phyloP scores from a whole-genome alignment of 2,888 invertebrate species.

The Pollenia labialis region DNA sequence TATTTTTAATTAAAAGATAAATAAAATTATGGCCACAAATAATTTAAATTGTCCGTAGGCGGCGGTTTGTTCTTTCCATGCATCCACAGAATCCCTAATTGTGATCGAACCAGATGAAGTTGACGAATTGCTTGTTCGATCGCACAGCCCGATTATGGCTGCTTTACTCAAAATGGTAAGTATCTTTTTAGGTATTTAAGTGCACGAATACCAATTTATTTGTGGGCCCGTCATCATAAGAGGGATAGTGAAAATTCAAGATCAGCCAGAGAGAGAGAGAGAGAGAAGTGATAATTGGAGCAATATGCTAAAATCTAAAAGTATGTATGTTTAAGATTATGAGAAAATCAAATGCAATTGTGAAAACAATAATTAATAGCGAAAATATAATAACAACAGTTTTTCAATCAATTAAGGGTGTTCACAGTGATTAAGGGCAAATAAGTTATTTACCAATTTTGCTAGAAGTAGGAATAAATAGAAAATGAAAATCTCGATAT shows the following conservation, averaged over 20 bases:
- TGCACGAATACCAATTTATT: background rate
- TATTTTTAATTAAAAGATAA: background rate
- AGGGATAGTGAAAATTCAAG: slow-evolving; percentile 1
- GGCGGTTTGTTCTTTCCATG: slow-evolving; percentile 40
- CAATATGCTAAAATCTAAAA: background rate
- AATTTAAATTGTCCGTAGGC: slow-evolving; percentile 36
- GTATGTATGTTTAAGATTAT: background rate
- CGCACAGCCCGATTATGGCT: slow-evolving; percentile 53
- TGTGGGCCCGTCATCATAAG: background rate
- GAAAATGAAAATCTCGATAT: too few species aligned
- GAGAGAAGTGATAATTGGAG: slow-evolving; percentile 19
- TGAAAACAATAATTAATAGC: slow-evolving; percentile 12
- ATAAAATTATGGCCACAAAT: background rate
- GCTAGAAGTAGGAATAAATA: too few species aligned
- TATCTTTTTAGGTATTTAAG: background rate
- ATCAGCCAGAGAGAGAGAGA: background rate
- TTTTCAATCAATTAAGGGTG: slow-evolving; percentile 19
- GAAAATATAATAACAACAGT: slow-evolving; percentile 4
- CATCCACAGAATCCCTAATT: slow-evolving; percentile 60
- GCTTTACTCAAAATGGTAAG: slow-evolving; percentile 69
- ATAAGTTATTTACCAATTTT: too few species aligned
- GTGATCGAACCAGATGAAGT: slow-evolving; percentile 57
- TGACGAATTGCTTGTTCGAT: slow-evolving; percentile 39
- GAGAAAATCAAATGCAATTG: background rate
- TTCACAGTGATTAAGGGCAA: background rate